Evolutionary conservation across 2,888 invertebrate genomes (phyloP), one percentile per base, ranked within the genome.

Genomic region (Brachypalpus laphriformis): DNA sequence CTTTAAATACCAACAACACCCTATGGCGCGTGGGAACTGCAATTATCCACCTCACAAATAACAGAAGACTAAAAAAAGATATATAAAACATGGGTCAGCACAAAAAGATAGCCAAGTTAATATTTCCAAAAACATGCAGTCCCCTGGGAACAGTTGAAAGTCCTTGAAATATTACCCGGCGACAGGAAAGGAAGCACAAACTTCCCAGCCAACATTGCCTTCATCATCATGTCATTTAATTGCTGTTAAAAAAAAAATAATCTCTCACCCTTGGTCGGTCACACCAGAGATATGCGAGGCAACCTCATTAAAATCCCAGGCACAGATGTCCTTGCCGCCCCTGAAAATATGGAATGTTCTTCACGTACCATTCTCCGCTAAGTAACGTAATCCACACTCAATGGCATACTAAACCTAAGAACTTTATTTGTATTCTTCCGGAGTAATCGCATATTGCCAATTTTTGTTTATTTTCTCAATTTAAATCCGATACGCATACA

Each of bases 401-500:
- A 74, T 63, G 68, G 77, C 68, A 72, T 72, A 72, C 72, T 68
- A 77, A 83, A 78, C 78, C 83, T 78, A 70, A 83, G 80, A 74
- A 78, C 63, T 74, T 83, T 83, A 83, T 83, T 78, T 83, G 74
- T 83, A 83, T 83, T 78, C 83, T 25, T n/a, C n/a, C 14, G 28
- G 57, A 80, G 83, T 78, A 80, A 80, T 80, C 70, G 68, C 42
- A 70, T 57, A 83, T 80, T 83, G 74, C 37, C 83, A 80, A 80
- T 83, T 80, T 82, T 83, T 83, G 83, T 78, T 83, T 83, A 78
- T 83, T 74, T 63, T 78, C 59, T 63, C 80, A 78, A 83, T 83
- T 83, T 80, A 83, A 83, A 83, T 80, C 78, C 70, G 80, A 83
- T 75, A 75, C 61, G 68, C 57, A 83, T 74, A 70, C 78, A 78